Base-by-base conservation (phyloP, 2,797 vertebrate species). In the Sebastes trivittatus region DNA sequence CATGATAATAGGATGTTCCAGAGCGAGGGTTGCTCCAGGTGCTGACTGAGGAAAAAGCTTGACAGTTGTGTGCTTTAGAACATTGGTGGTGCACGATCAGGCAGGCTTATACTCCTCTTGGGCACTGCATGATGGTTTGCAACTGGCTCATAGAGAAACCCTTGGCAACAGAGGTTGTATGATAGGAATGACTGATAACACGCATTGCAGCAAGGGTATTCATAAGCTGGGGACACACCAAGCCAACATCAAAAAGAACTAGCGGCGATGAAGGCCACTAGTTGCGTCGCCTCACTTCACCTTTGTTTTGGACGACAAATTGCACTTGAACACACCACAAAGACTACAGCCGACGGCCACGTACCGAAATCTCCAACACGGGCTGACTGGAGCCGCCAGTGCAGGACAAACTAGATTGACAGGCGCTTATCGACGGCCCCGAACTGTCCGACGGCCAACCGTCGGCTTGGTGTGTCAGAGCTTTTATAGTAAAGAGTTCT, bases 1-100 rank as follows among this genome's bases (percentile, higher is more conserved):
- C 3, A 27, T 42, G 32, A 60, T 69, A 84, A 80, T 67, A 34
- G 66, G 59, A 65, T 74, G 23, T 46, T 74, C 36, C 60, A n/a
- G n/a, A 76, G 68, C 10, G 27, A 62, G 27, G 6, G 29, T 11
- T 8, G 20, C 55, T 67, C 29, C 29, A 49, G 60, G 59, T 49
- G 60, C 49, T 36, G 55, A 65, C 25, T 27, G 59, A 69, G 30
- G 49, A 69, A 63, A 64, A 52, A 6, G 30, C 63, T 46, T 30
- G 68, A 64, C 69, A 63, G 62, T 22, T 60, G 22, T 61, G 64
- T 56, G 27, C 68, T 61, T 54, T 22, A 65, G 64, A 86, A 69
- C 42, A 42, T 30, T 4, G 14, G 25, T 60, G 72, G 63, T 30
- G 11, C 14, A 58, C 58, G 29, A 25, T 59, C 34, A 30, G 14